Conservation (phyloP, 2,113 vertebrate species). For the Pogona vitticeps region DNA sequence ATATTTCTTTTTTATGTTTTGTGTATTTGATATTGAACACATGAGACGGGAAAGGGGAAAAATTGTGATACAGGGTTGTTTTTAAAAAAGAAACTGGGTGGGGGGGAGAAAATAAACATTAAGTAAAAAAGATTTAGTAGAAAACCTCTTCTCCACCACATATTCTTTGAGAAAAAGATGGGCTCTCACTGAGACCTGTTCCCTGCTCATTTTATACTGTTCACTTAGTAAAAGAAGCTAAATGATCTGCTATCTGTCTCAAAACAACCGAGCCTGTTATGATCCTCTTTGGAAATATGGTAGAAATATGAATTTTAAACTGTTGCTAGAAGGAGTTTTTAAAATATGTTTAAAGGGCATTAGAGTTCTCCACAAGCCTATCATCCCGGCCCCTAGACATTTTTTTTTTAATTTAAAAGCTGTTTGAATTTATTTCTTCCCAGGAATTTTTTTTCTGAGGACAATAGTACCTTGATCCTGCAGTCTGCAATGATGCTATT, state of each 20-base stretch:
- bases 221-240: too few species aligned
- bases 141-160: not conserved
- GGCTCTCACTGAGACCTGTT: too few species aligned
- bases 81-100: not conserved
- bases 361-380: not conserved
- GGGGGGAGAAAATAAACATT: not conserved
- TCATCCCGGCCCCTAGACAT: too few species aligned
- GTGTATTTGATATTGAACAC: slow-evolving; percentile 26
- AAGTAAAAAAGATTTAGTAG: not conserved
- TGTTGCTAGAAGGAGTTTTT: not conserved
- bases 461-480: not conserved
- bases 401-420: not conserved
- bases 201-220: not conserved
- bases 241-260: not conserved
- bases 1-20: slow-evolving; percentile 23
- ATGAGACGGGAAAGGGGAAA: not conserved
- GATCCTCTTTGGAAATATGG: not conserved
- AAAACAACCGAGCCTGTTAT: not conserved
- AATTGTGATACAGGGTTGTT: not conserved
- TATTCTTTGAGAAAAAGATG: not conserved
- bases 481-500: not conserved
- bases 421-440: not conserved
- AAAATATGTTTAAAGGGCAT: not conserved
- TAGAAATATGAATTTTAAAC: not conserved
- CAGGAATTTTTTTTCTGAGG: not conserved